phyloP scores from a whole-genome alignment of 2,888 invertebrate species.

The Dromius quadrimaculatus region DNA sequence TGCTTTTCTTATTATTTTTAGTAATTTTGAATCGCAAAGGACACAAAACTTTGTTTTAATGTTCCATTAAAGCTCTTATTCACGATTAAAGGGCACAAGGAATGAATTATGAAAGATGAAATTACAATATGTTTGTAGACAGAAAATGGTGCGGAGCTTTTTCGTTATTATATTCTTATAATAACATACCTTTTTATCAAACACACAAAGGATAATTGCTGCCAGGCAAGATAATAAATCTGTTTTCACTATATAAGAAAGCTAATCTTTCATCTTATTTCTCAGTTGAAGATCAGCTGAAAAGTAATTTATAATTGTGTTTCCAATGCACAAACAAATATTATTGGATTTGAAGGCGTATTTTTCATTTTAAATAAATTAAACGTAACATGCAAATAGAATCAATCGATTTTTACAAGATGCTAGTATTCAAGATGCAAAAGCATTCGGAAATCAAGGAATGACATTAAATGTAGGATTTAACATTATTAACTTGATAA shows the following conservation, averaged over 20 bases:
- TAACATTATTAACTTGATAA: constrained; percentile 42
- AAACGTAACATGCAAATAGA: too few species aligned
- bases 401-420: too few species aligned
- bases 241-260: too few species aligned
- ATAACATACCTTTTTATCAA: constrained; percentile 13
- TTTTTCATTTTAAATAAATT: too few species aligned
- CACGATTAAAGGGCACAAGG: background rate
- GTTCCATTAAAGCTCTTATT: constrained; percentile 5
- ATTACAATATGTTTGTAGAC: constrained; percentile 27
- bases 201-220: constrained; percentile 1
- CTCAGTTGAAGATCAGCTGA: too few species aligned
- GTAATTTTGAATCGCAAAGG: background rate
- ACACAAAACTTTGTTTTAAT: constrained; percentile 1
- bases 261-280: too few species aligned
- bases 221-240: too few species aligned
- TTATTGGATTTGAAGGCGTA: too few species aligned
- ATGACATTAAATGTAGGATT: constrained; percentile 42
- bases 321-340: too few species aligned
- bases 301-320: too few species aligned
- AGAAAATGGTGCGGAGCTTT: constrained; percentile 5
- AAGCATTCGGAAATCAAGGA: background rate
- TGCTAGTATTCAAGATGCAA: background rate
- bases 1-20: background rate
- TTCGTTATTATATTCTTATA: constrained; percentile 15
- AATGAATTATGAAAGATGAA: constrained; percentile 25